phyloP scores from a whole-genome alignment of 2,113 vertebrate genomes.

The Coptodon bakossiorum region DNA sequence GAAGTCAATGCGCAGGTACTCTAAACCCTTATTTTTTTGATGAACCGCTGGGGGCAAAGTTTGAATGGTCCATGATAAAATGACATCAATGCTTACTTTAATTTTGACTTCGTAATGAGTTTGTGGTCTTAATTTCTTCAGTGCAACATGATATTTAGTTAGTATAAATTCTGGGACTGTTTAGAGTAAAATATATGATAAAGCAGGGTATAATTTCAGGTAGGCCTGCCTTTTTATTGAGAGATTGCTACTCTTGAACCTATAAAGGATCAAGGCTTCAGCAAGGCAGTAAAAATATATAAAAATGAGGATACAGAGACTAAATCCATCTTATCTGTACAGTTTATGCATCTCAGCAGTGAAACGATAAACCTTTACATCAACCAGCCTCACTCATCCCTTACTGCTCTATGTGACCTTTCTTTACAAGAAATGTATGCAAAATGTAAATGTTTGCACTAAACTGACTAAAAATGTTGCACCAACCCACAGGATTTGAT shows the following conservation, averaged over 20 bases:
- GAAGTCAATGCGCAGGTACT: not conserved
- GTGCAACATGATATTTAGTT: not conserved
- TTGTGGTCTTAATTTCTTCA: not conserved
- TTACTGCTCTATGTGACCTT: not conserved
- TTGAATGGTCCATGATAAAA: not conserved
- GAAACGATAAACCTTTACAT: not conserved
- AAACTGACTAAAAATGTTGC: not conserved
- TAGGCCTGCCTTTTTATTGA: not conserved
- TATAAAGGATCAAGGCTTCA: not conserved
- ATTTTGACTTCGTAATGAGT: fast-evolving
- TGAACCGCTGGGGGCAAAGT: not conserved
- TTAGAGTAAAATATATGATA: not conserved
- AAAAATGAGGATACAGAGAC: not conserved
- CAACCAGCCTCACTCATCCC: not conserved
- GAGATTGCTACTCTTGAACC: not conserved
- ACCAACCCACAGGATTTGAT: not conserved
- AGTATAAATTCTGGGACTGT: not conserved
- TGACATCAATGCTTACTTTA: not conserved
- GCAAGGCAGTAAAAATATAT: not conserved
- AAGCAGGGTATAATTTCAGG: not conserved
- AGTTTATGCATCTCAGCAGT: not conserved
- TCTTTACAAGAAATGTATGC: not conserved
- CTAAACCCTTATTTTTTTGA: not conserved
- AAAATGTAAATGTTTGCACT: not conserved
- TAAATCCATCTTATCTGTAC: not conserved